phyloP scores from a whole-genome alignment of 2,888 invertebrate genomes.

The Agrotis clavis region DNA sequence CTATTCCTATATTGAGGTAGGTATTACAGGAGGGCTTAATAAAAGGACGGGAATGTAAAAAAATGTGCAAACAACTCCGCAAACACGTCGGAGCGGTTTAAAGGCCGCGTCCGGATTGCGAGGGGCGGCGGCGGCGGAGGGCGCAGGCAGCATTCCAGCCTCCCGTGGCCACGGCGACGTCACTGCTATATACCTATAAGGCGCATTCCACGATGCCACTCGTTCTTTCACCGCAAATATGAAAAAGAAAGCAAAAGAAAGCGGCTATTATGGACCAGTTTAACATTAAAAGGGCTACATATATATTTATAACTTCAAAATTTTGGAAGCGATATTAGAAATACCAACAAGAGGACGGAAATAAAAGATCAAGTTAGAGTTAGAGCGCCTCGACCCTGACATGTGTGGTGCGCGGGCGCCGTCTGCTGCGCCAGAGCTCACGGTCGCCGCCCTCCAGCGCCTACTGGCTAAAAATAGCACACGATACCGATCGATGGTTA shows the following conservation, averaged over 20 bases:
- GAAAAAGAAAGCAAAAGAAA: slow-evolving; percentile 74
- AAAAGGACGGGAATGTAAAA: slow-evolving; percentile 89
- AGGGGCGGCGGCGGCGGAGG: slow-evolving; percentile 85
- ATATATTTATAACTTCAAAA: slow-evolving; percentile 22
- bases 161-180: slow-evolving; percentile 83
- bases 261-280: slow-evolving; percentile 67
- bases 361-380: slow-evolving; percentile 65
- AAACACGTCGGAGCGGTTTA: slow-evolving; percentile 91
- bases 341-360: slow-evolving; percentile 48
- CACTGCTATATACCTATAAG: slow-evolving; percentile 78
- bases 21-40: slow-evolving; percentile 82
- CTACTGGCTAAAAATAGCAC: slow-evolving; percentile 84
- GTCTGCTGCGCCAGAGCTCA: slow-evolving; percentile 76
- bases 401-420: slow-evolving; percentile 79
- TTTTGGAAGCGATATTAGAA: slow-evolving; percentile 18
- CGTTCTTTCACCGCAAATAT: slow-evolving; percentile 74
- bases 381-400: slow-evolving; percentile 79
- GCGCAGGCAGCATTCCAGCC: slow-evolving; percentile 87
- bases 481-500: slow-evolving; percentile 76
- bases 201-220: slow-evolving; percentile 78
- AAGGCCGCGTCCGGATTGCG: slow-evolving; percentile 90
- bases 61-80: slow-evolving; percentile 91
- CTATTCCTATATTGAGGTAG: slow-evolving; percentile 68
- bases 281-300: slow-evolving; percentile 54
- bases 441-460: slow-evolving; percentile 86